Evolutionary conservation across 1,140 invertebrate genomes (phyloP), one percentile per base, ranked within the genome.

Genomic region (Gonatopus flavifemur): DNA sequence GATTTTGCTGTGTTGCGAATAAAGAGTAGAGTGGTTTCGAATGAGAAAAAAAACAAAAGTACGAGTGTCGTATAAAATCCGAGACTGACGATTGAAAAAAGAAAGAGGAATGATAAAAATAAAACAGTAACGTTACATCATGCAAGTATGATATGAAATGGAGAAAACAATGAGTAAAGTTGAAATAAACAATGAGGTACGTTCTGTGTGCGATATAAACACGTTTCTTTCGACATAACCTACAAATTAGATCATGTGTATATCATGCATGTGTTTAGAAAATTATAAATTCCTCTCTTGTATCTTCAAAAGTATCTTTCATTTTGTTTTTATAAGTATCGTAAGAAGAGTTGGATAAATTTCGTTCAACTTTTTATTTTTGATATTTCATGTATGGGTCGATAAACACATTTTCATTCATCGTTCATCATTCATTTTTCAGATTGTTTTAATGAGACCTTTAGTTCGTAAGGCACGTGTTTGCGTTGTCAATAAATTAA

Each of bases 371-470:
- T n/a, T n/a, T n/a, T n/a, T n/a, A n/a, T n/a, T n/a, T n/a, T n/a
- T n/a, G n/a, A n/a, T n/a, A n/a, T n/a, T n/a, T n/a, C n/a, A n/a
- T n/a, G n/a, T n/a, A n/a, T n/a, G n/a, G n/a, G 3, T 40, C 13
- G n/a, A 15, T 48, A 30, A 16, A 18, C 0, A 33, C 9, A 18
- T n/a, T 36, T 21, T 41, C 30, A 46, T 58, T 39, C 40, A 13
- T 35, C 32, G 6, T 38, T 33, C 12, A 38, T 49, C 18, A 41
- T 52, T 38, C 47, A 53, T 52, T 56, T 61, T 70, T 41, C 32
- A 78, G 74, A 67, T 78, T 45, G 45, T 78, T 18, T 24, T 57
- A n/a, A 45, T 77, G 33, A 57, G 76, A 42, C 55, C 69, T 30
- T 12, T 37, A 2, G 70, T 70, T 0, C 57, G 63, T 21, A 60